Conservation (phyloP, 2,113 vertebrate genomes). For the Crotophaga sulcirostris region DNA sequence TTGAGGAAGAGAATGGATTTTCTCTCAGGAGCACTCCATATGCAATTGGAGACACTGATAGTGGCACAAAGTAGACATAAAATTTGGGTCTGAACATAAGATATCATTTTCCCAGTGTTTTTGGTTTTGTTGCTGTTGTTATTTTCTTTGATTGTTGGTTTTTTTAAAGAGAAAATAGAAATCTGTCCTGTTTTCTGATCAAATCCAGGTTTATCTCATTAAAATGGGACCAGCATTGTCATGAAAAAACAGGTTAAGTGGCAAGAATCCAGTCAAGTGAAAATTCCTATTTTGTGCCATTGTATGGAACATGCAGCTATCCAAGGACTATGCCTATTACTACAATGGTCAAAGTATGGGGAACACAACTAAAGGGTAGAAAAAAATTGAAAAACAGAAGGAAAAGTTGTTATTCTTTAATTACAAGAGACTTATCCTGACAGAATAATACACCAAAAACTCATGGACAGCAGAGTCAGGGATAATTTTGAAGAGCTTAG, state of each 20-base stretch:
- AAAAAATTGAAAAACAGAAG: not conserved
- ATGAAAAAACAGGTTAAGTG: not conserved
- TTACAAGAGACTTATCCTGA: not conserved
- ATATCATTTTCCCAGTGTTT: not conserved
- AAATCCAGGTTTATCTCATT: not conserved
- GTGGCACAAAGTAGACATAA: not conserved
- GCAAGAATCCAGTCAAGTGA: not conserved
- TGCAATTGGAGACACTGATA: not conserved
- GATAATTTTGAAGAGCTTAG: not conserved
- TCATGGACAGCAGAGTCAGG: not conserved
- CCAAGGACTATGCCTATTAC: not conserved
- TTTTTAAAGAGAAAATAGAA: not conserved
- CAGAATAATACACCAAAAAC: not conserved
- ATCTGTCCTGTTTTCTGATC: not conserved
- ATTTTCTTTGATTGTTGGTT: not conserved
- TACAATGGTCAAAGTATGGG: not conserved
- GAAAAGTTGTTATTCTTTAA: not conserved
- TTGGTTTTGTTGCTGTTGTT: not conserved
- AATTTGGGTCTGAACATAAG: not conserved
- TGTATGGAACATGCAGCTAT: not conserved
- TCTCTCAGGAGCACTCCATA: not conserved
- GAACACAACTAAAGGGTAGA: not conserved
- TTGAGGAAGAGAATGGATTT: not conserved
- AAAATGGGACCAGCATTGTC: not conserved
- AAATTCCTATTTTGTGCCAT: not conserved